phyloP scores from a whole-genome alignment of 1,140 invertebrate genomes.

The Proctacanthus coquilletti region DNA sequence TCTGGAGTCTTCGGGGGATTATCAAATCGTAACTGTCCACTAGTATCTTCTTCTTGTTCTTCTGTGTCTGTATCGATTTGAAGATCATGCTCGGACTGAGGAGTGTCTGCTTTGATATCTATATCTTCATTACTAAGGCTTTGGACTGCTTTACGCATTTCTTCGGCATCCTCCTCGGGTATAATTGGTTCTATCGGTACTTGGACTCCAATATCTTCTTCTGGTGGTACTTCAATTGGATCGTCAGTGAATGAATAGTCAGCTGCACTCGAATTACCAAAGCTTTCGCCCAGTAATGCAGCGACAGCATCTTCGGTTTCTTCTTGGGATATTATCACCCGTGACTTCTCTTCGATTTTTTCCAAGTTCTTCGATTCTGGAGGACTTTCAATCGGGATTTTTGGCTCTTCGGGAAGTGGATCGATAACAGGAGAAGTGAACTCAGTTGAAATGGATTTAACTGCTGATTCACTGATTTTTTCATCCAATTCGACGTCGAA shows the following conservation, averaged over 20 bases:
- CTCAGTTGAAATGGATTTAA: slow-evolving; percentile 52
- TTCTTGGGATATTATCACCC: slow-evolving; percentile 76
- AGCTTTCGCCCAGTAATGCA: slow-evolving; percentile 68
- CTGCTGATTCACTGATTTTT: slow-evolving; percentile 60
- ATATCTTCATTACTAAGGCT: slow-evolving; percentile 55
- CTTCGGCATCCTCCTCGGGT: slow-evolving; percentile 53
- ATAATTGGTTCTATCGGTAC: slow-evolving; percentile 20
- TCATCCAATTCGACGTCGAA: slow-evolving; percentile 53
- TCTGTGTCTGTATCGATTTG: slow-evolving; percentile 79
- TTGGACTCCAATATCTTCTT: slow-evolving; percentile 5
- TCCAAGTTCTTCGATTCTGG: slow-evolving; percentile 31
- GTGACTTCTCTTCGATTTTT: slow-evolving; percentile 55
- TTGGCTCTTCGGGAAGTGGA: slow-evolving; percentile 30
- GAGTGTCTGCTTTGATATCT: slow-evolving; percentile 67
- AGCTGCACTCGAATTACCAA: slow-evolving; percentile 39
- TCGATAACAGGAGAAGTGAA: slow-evolving; percentile 26
- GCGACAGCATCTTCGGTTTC: slow-evolving; percentile 85
- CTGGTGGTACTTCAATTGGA: slow-evolving; percentile 17
- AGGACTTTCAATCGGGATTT: slow-evolving; percentile 26
- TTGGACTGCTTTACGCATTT: slow-evolving; percentile 60
- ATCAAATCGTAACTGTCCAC: slow-evolving; percentile 25
- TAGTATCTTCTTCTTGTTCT: slow-evolving; percentile 39
- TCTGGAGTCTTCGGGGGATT: slow-evolving; percentile 33
- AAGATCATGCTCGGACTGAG: slow-evolving; percentile 65
- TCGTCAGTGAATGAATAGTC: slow-evolving; percentile 38